Evolutionary conservation across 2,113 vertebrate genomes (phyloP).

Genomic region (Peucedramus taeniatus): DNA sequence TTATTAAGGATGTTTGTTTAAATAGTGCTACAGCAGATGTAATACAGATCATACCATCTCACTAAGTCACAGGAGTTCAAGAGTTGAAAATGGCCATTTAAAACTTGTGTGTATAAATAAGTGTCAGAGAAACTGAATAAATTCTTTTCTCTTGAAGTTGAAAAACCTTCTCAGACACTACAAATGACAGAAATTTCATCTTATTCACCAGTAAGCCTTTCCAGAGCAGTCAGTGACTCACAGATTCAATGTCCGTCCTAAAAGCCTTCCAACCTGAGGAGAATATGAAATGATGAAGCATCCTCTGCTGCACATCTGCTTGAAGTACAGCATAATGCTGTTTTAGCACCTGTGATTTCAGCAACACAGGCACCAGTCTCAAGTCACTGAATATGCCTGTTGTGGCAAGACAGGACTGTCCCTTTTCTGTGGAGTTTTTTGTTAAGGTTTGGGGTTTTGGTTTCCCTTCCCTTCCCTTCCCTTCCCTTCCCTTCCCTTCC

Average conservation of each 20-base stretch:
- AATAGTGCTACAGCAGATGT: not conserved
- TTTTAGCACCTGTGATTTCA: not conserved
- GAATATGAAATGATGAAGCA: not conserved
- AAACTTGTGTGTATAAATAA: not conserved
- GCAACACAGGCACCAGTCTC: not conserved
- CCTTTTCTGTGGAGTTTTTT: not conserved
- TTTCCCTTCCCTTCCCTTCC: too few species aligned
- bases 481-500: too few species aligned
- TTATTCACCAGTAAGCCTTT: not conserved
- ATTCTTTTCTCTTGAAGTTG: not conserved
- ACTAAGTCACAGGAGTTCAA: not conserved
- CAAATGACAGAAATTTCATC: not conserved
- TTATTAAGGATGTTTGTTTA: not conserved
- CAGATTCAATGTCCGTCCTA: not conserved
- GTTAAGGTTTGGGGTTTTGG: rapidly evolving
- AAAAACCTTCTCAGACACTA: not conserved
- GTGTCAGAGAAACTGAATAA: not conserved
- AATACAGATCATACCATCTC: not conserved
- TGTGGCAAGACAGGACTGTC: not conserved
- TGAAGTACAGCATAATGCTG: not conserved
- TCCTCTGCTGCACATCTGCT: not conserved
- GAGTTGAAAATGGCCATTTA: not conserved
- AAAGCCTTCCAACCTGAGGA: not conserved
- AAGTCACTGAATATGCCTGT: not conserved
- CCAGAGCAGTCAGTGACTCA: not conserved